Evolutionary conservation across 2,888 invertebrate species (phyloP), one percentile per base, ranked within the genome.

Genomic region (Eucera pruinosa): DNA sequence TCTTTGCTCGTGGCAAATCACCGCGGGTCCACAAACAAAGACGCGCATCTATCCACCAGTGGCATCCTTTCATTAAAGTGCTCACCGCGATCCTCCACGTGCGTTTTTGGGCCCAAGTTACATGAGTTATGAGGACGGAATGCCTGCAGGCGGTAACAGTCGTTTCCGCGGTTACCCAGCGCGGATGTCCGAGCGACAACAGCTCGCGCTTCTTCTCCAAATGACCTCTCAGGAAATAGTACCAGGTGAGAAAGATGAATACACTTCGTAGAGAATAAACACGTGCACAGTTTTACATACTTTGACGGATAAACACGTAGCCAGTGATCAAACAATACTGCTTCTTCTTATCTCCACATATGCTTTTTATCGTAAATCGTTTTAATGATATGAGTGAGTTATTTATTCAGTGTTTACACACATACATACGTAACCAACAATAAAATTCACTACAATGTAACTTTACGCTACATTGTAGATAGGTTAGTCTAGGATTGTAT

Each of bases 121-220:
- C 83, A 86, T 86, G 89, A 90, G 90, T 90, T 90, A 91, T 91
- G 91, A 90, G 81, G 86, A 88, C 89, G 91, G 89, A 87, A 91
- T 91, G 91, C 91, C 91, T 88, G 89, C 91, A 87, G 89, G 94
- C 91, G 94, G 93, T 91, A 94, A 94, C 89, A 94, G 94, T 90
- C 93, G 94, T 89, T 93, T 94, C 87, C 93, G 94, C 88, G 94
- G 94, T 91, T 93, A 94, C 89, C 94, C 94, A 92, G 93, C 93
- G 92, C 96, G 96, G 90, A 96, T 97, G 95, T 97, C 97, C 87
- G 97, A 97, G 93, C 95, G 97, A 89, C 97, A 97, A 92, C 97
- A 97, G 93, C 94, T 97, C 94, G 97, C 97, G 74, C 93, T 97
- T 85, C 94, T 97, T 86, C 95, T 97, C 95, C 97, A 97, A 93